A percentile compares a stretch with the other conserved stretches of the same genome.
These are phyloP conservation scores for Amazona guildingii DNA, from an alignment of 2,113 vertebrate species.

Conservation along the genomic window DNA sequence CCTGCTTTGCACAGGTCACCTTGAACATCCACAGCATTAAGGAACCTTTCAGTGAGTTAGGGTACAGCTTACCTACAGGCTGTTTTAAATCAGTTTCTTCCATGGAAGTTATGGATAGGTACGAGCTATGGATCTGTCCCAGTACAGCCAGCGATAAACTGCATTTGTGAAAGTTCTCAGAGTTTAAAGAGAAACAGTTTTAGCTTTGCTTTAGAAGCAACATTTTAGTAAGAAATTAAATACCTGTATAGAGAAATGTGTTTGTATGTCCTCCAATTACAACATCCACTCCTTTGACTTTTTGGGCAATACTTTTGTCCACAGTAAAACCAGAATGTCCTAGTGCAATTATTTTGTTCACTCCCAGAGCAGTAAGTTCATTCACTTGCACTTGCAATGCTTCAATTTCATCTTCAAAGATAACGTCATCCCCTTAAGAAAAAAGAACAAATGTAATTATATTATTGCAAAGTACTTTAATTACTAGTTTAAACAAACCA, in stretches of 20 bases:
- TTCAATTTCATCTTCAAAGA: slow-evolving; percentile 86
- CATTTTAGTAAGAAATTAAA: not conserved
- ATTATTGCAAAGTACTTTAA: not conserved
- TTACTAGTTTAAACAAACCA: not conserved
- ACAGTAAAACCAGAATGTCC: slow-evolving; percentile 90
- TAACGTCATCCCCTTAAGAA: slow-evolving; percentile 75
- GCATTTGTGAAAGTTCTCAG: not conserved
- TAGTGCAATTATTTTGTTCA: slow-evolving; percentile 92
- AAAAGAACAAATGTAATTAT: not conserved
- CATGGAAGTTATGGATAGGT: not conserved
- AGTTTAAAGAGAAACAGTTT: not conserved
- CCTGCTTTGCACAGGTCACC: not conserved
- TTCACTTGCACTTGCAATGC: slow-evolving; percentile 83
- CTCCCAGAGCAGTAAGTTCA: slow-evolving; percentile 78
- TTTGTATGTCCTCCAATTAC: slow-evolving; percentile 94
- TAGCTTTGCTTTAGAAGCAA: not conserved
- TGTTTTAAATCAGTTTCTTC: not conserved
- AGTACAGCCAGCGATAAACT: not conserved
- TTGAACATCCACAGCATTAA: not conserved
- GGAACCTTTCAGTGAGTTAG: not conserved
- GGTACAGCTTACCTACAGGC: not conserved
- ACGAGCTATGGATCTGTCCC: not conserved
- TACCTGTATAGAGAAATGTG: slow-evolving; percentile 95
- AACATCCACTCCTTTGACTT: slow-evolving; percentile 87
- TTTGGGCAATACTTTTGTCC: slow-evolving; percentile 85